Evolutionary conservation across 2,888 invertebrate genomes (phyloP), one percentile per base, ranked within the genome.

Genomic region (Drosophila siamana): DNA sequence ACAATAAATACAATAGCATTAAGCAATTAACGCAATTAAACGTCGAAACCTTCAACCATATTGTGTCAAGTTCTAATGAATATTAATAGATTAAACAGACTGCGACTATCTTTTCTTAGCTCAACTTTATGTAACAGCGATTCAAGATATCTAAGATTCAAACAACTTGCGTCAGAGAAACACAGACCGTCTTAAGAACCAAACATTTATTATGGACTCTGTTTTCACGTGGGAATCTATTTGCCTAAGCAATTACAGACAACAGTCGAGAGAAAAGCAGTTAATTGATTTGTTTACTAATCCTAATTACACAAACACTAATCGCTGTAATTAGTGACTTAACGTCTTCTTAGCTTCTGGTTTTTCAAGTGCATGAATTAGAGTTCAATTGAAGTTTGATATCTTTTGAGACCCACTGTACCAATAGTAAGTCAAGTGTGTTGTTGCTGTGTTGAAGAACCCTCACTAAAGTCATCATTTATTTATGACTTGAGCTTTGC

Each of bases 401-500:
- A 51, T 46, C 33, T 63, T 47, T 50, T 50, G 30, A 36, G 46
- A 13, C 13, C 72, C 66, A 55, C 78, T 75, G 61, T 63, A 40
- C 51, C 43, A 28, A 43, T 22, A 50, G 33, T 50, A 54, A 69
- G 75, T 69, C 81, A 79, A 74, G 76, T 85, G 82, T 56, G 26
- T 47, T 46, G 60, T 41, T 52, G 62, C 11, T 41, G 26, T 44
- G 16, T 38, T 60, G 52, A 69, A 77, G 69, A 55, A 46, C 50
- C 43, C 69, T 62, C 66, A 57, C 74, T 71, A 76, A 76, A 88
- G 78, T 80, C 88, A 86, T 76, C 81, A 76, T 86, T 85, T 88
- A 88, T 88, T 85, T 85, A 86, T 88, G 88, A 80, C 88, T 80
- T 77, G 87, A 86, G 86, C 57, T 80, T 33, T 33, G 11, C 33